Percentiles rank a stretch among this genome's conserved stretches.
These are phyloP conservation scores for Gallinago media DNA, from an alignment of 2,113 vertebrate genomes.

Conservation along the genomic window DNA sequence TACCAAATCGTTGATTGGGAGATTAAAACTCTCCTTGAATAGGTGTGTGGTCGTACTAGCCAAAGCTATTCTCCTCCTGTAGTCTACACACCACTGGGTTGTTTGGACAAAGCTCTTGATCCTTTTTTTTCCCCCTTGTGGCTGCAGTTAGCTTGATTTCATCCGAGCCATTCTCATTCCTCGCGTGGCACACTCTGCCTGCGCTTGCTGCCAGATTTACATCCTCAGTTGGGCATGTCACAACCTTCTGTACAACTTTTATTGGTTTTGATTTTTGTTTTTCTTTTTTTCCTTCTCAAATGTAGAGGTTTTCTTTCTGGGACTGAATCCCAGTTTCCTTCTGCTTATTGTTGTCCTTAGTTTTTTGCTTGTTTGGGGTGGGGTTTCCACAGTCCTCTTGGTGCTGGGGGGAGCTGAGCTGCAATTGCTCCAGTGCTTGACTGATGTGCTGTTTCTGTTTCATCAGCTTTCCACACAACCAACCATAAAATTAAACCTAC, in stretches of 20 bases:
- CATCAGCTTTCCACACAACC: neutral
- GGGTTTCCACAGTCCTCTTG: neutral
- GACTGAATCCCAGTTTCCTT: neutral
- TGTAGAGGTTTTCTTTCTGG: neutral
- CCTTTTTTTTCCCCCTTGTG: neutral
- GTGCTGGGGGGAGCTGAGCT: neutral
- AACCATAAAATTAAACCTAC: neutral
- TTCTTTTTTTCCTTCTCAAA: neutral
- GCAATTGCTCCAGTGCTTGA: neutral
- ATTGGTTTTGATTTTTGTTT: neutral
- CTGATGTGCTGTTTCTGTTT: neutral
- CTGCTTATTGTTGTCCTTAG: neutral
- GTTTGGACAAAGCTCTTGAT: neutral
- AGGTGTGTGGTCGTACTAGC: neutral
- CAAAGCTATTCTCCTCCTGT: neutral
- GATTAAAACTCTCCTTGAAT: neutral
- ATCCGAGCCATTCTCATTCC: neutral
- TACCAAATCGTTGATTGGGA: neutral
- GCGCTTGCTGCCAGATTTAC: neutral
- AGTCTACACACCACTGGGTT: neutral
- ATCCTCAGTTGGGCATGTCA: neutral
- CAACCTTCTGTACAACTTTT: neutral
- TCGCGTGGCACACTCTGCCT: rapidly evolving
- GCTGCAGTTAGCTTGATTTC: neutral
- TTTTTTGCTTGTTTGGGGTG: rapidly evolving